phyloP scores from a whole-genome alignment of 1,140 invertebrate genomes.

The Hesperophylax magnus region DNA sequence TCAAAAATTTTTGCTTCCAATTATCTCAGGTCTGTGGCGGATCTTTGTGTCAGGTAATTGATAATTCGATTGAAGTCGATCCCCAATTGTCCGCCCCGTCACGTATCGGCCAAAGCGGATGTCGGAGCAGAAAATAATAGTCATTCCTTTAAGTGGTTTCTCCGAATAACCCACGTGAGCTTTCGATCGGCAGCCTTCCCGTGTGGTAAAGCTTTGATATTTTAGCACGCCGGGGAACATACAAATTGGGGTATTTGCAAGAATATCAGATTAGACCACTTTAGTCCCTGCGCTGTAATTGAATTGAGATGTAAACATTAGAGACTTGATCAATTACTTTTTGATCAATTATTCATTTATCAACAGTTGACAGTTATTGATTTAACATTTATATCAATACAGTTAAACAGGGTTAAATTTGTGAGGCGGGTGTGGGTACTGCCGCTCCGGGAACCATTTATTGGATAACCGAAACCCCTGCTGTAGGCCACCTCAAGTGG shows the following conservation, averaged over 20 bases:
- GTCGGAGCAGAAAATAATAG: constrained; percentile 31
- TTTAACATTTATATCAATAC: too few relatives aligned
- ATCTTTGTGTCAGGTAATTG: constrained; percentile 10
- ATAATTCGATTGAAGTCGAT: constrained; percentile 27
- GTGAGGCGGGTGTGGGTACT: too few relatives aligned
- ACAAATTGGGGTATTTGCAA: too few relatives aligned
- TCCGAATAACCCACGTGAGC: background rate
- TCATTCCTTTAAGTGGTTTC: constrained; percentile 34
- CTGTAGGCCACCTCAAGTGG: too few relatives aligned
- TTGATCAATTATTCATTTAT: too few relatives aligned
- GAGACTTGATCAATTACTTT: too few relatives aligned
- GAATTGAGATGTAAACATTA: background rate
- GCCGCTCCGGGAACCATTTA: too few relatives aligned
- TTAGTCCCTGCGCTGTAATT: background rate
- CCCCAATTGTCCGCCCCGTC: constrained; percentile 22
- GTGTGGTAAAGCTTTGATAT: constrained; percentile 19
- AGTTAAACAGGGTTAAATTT: too few relatives aligned
- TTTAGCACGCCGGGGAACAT: background rate
- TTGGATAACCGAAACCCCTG: too few relatives aligned
- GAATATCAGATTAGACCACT: constrained; percentile 2
- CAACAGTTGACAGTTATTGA: too few relatives aligned
- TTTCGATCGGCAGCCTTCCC: background rate
- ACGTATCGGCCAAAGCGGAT: constrained; percentile 26
- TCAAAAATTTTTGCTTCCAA: constrained; percentile 1
- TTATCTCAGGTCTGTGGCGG: background rate